Evolutionary conservation across 2,888 invertebrate species (phyloP), one percentile per base, ranked within the genome.

Genomic region (Brachycybe producta): DNA sequence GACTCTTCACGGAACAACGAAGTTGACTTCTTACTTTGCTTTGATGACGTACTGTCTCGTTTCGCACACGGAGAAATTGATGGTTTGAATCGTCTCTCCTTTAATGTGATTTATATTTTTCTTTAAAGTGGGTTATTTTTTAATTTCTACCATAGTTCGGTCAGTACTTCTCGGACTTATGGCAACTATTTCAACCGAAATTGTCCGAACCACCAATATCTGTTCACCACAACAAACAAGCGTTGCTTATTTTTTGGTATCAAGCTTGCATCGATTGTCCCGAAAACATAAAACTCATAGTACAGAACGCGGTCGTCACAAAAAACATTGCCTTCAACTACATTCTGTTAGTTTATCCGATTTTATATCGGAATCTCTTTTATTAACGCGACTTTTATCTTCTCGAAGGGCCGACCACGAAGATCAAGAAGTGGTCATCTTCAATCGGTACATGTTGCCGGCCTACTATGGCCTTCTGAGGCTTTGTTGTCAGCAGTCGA

Each of bases 281-380:
- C 0, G 92, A 92, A 70, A 92, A 92, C 67, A 80, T 92, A 34
- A 80, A 84, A 63, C 75, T 85, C 48, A 87, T 91, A 59, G 77
- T 90, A 51, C 80, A 83, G 63, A 90, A 90, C 68, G 79, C 82
- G 36, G 79, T 84, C 61, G 84, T 92, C 55, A 84, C 82, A 41
- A 88, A 91, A 68, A 90, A 94, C 67, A 90, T 94, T 67, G 91
- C 90, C 56, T 92, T 90, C 73, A 94, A 91, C 69, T 92, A 92
- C 64, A 92, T 92, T 67, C 73, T 92, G 90, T 91, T 71, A 79
- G 83, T 75, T 26, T 47, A 26, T 13, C 8, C n/a, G n/a, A 17
- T 24, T 41, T 38, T 4, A 17, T 7, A 3, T 35, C 4, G 15
- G 4, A 40, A 40, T 36, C 11, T 52, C n/a, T 1, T 27, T 50